Percentiles rank a stretch among this genome's conserved stretches.
Evolutionary conservation across 2,113 vertebrate species (phyloP).

Genomic region (Cinclus cinclus): DNA sequence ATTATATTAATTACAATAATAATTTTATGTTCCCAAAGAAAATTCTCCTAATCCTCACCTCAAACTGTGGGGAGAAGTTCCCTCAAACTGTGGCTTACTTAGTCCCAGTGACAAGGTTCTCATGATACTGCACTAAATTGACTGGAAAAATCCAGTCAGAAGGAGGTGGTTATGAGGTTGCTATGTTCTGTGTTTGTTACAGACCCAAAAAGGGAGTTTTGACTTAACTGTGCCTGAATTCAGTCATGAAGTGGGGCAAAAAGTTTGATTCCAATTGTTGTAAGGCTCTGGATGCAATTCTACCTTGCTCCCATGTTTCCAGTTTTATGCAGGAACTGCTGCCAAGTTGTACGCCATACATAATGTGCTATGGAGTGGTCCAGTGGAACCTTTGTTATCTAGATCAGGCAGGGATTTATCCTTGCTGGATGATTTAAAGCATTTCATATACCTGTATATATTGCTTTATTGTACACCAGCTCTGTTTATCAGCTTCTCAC

Average conservation of each 20-base stretch:
- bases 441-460: background rate
- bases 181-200: background rate
- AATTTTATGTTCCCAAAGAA: background rate
- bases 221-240: background rate
- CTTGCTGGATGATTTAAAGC: background rate
- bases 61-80: background rate
- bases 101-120: background rate
- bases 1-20: background rate
- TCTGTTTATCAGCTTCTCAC: background rate
- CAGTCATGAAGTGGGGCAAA: background rate
- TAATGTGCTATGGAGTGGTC: background rate
- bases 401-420: background rate
- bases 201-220: background rate
- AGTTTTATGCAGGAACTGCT: background rate
- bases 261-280: background rate
- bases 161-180: rapidly evolving
- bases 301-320: background rate
- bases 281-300: background rate
- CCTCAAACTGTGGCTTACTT: background rate
- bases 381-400: background rate
- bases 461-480: background rate
- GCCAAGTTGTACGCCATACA: background rate
- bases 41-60: background rate
- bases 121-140: background rate
- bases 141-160: background rate